Evolutionary conservation across 2,113 vertebrate genomes (phyloP), one percentile per base, ranked within the genome.

Genomic region (Muscicapa adusta): DNA sequence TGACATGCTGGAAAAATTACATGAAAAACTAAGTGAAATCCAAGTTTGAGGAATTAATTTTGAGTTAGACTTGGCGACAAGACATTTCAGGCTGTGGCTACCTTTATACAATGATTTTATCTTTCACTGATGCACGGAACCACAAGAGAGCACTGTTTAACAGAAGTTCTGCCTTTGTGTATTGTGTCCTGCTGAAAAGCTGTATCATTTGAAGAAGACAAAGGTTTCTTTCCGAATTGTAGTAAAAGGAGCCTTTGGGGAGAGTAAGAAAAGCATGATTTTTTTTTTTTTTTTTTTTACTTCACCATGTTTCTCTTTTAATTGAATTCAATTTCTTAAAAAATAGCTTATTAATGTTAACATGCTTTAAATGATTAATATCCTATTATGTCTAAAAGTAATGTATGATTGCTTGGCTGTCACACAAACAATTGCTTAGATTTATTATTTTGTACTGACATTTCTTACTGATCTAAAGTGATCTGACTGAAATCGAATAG

Each of bases 91-190:
- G 34, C 60, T 68, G 12, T 68, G 65, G 54, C 62, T 91, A 91
- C 29, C 40, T 78, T 89, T 87, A 26, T 57, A 42, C 19, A 83
- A 24, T 57, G 67, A 88, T 96, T 97, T 92, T 87, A 26, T 91
- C 87, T 93, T 93, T 87, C 72, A 80, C 10, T 91, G 83, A 71
- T 74, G 68, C 57, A 65, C 65, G 77, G 71, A 88, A 88, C 98
- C 98, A 98, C 98, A 97, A 98, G 98, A 97, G 98, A 97, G 98
- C 95, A 95, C 97, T 98, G 96, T 98, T 97, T 95, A 97, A 97
- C 93, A 98, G 91, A 97, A 91, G 42, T 97, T 97, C 62, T 94
- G 83, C 36, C 68, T 94, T 96, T 77, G 76, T 90, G 50, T 87
- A 78, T 96, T 94, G 54, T 73, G 50, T 91, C 67, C 80, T 89